Evolutionary conservation across 2,888 invertebrate genomes (phyloP), one percentile per base, ranked within the genome.

Genomic region (Drosophila pseudotakahashii): DNA sequence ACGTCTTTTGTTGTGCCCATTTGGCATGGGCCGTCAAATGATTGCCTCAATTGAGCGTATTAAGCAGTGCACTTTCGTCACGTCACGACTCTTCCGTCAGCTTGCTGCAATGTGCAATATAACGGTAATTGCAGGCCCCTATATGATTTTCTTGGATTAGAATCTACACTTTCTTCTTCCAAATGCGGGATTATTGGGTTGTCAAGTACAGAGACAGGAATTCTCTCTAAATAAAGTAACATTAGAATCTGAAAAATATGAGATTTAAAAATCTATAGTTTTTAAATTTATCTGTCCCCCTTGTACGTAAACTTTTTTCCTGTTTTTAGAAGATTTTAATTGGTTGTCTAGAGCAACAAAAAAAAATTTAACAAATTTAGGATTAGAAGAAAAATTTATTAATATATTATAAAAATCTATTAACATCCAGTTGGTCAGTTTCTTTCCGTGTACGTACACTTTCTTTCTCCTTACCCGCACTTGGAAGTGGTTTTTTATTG

Each of bases 1-100:
- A 45, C 26, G 26, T 30, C 51, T 44, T 51, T 44, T 51, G 41
- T 48, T 42, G 64, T 50, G n/a, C 14, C 10, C 45, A 61, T 19
- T 59, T 55, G n/a, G 47, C 45, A 14, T 37, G 11, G 26, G 4
- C 42, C 10, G 10, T 41, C 34, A 57, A 36, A 42, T 60, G 32
- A 50, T 62, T 71, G 37, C 23, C 34, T 19, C 54, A 72, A 70
- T 70, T 61, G 70, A 70, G 62, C 72, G 19, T 52, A 71, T 53
- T 71, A 71, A 39, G 59, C 47, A 5, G 11, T 70, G 70, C 54
- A 71, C n/a, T 47, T 58, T 58, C 34, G n/a, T 34, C 32, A 41
- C 58, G 26, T 52, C 39, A 32, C 64, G 34, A 3, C 16, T 62
- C 32, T 39, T 61, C n/a, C 16, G 11, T 34, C 39, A 30, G 32